Evolutionary conservation across 2,797 vertebrate species (phyloP).

Genomic region (Buceros bicornis): DNA sequence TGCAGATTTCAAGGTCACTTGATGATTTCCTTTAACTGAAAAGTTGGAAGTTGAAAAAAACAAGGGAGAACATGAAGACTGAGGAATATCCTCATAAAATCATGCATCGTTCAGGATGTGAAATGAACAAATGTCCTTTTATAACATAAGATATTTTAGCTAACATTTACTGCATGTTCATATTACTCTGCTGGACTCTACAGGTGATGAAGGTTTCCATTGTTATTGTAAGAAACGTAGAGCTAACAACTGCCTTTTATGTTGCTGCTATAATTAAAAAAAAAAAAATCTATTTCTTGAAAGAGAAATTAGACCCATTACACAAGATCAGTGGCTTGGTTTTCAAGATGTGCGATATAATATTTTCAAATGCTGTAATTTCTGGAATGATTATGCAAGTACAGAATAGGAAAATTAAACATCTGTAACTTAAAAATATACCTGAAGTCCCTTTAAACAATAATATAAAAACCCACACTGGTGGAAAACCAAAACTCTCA

Average conservation of each 20-base stretch:
- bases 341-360: background rate
- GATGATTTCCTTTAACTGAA: constrained; percentile 71
- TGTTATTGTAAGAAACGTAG: constrained; percentile 3
- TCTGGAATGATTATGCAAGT: background rate
- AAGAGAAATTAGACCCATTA: background rate
- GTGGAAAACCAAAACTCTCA: background rate
- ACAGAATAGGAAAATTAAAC: background rate
- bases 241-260: background rate
- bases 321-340: background rate
- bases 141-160: constrained; percentile 9
- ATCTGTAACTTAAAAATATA: background rate
- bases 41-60: constrained; percentile 9
- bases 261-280: background rate
- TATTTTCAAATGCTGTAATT: background rate
- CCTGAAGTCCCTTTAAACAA: background rate
- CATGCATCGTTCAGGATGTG: constrained; percentile 22
- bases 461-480: background rate
- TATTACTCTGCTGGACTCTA: background rate
- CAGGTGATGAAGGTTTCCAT: background rate
- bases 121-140: constrained; percentile 63
- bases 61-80: background rate
- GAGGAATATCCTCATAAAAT: constrained; percentile 63
- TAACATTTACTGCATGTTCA: constrained; percentile 10
- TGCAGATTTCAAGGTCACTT: constrained; percentile 82
- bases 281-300: background rate